Evolutionary conservation across 2,888 invertebrate genomes (phyloP), one percentile per base, ranked within the genome.

Genomic region (Pachymerium ferrugineum): DNA sequence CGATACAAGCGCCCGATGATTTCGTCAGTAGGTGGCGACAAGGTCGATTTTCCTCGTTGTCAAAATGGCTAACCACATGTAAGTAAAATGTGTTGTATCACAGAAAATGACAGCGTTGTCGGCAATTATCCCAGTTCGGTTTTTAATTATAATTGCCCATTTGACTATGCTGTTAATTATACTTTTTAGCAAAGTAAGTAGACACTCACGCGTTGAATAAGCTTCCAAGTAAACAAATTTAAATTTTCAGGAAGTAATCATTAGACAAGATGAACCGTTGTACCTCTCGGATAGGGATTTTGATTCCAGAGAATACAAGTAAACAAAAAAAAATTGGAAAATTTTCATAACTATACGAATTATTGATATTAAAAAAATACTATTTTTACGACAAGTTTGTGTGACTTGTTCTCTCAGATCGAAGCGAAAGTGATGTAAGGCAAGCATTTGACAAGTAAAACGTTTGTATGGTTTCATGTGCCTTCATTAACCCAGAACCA

Each of bases 91-190:
- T n/a, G n/a, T n/a, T n/a, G n/a, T n/a, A n/a, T n/a, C n/a, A n/a
- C n/a, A n/a, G n/a, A n/a, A n/a, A 1, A 74, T 75, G 75, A 19
- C 68, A 28, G 28, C 35, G 30, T 35, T 77, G 4, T 70, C 80
- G 31, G 83, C 83, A 54, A 77, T 84, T 14, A 80, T 84, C 77
- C 89, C 90, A 77, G 87, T 89, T 74, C 85, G 90, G 78, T 91
- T 91, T 83, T 83, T 91, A 77, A 87, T 88, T 76, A 84, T 91
- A 72, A 83, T 89, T 76, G 88, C 89, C 73, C 91, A 91, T 83
- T 84, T 90, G 73, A 86, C 88, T 75, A 86, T 91, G 77, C 84
- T 88, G 71, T 85, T 89, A 74, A 86, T 88, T 75, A 84, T 90
- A 78, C 83, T 90, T 85, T 90, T 89, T 88, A 38, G 72, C n/a